Conservation (phyloP, 2,797 vertebrate species). For the Dallia pectoralis region DNA sequence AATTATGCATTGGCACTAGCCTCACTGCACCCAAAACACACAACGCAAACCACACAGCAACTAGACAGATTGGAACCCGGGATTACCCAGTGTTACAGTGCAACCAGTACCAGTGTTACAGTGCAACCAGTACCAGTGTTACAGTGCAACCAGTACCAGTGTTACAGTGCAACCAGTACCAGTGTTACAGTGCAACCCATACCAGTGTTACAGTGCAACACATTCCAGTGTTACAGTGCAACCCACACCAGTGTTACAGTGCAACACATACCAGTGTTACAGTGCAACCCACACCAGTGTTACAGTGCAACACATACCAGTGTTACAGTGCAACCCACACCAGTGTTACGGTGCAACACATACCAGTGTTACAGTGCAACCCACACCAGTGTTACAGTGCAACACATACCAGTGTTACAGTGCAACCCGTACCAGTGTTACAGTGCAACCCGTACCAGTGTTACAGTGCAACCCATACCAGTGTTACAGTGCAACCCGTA, state of each 20-base stretch:
- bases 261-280: background rate
- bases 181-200: background rate
- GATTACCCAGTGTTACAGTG: too few relatives aligned
- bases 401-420: background rate
- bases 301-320: background rate
- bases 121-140: background rate
- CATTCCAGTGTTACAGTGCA: background rate
- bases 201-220: background rate
- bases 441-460: background rate
- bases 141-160: background rate
- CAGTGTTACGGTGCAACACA: background rate
- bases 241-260: background rate
- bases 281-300: background rate
- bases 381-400: background rate
- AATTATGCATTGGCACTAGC: conserved; percentile 39
- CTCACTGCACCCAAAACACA: conserved; percentile 21
- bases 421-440: background rate
- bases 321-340: background rate
- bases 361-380: background rate
- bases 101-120: background rate
- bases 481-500: background rate
- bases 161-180: too few relatives aligned
- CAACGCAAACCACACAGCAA: background rate
- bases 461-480: background rate
- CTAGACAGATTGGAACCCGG: background rate